Percentiles rank a stretch among this genome's conserved stretches.
These are phyloP conservation scores for Tinamus guttatus DNA, from an alignment of 2,113 vertebrate species.

Conservation along the genomic window DNA sequence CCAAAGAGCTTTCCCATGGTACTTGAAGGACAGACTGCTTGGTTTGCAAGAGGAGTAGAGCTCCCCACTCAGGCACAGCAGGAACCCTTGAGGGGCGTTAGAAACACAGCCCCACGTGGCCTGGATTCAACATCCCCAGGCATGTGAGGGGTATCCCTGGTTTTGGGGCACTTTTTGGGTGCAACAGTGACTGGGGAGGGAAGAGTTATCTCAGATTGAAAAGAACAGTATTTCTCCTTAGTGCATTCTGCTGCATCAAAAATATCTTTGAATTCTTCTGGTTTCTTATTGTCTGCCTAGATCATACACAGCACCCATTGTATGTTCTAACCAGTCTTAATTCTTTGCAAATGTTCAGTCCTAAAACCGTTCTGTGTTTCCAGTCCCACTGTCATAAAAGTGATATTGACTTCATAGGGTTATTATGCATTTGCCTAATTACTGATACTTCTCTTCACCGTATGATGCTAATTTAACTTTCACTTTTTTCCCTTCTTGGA, in stretches of 20 bases:
- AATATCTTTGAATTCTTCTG: conserved; percentile 47
- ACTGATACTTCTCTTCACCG: neutral
- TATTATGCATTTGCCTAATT: conserved; percentile 53
- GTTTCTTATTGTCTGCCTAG: conserved; percentile 53
- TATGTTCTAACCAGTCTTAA: conserved; percentile 43
- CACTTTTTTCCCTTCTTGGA: conserved; percentile 51
- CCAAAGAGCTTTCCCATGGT: neutral
- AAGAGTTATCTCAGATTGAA: neutral
- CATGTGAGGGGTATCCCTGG: rapidly evolving
- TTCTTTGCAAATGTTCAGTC: conserved; percentile 60
- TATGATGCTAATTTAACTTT: conserved; percentile 58
- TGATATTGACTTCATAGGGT: conserved; percentile 55
- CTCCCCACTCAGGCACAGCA: neutral
- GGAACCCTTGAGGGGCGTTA: neutral
- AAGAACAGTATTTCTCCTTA: neutral
- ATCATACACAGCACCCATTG: conserved; percentile 34
- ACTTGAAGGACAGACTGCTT: neutral
- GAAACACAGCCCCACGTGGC: rapidly evolving
- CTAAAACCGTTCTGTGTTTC: conserved; percentile 15
- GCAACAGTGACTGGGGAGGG: neutral
- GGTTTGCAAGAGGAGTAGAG: neutral
- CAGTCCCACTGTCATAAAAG: conserved; percentile 42
- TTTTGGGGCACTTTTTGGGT: neutral
- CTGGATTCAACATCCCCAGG: neutral
- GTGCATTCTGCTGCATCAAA: conserved; percentile 33